Conservation (phyloP, 2,888 invertebrate genomes). For the Sympetrum striolatum region DNA sequence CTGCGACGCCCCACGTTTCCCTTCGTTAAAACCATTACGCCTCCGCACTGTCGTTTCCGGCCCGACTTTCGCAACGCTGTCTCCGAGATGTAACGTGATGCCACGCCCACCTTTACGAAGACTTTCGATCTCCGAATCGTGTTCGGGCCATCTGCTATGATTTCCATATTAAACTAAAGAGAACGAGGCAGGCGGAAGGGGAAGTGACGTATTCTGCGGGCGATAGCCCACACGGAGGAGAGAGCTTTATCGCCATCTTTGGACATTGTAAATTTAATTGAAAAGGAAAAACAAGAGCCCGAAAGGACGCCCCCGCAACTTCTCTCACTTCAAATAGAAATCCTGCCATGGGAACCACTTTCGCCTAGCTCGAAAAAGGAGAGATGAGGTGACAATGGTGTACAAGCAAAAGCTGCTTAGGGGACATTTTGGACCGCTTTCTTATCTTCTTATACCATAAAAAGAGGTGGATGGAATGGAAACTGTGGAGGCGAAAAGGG, state of each 20-base stretch:
- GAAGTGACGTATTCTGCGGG: neutral
- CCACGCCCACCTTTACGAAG: neutral
- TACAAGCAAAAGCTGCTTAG: no score
- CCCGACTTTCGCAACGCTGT: neutral
- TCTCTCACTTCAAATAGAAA: no score
- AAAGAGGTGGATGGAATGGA: no score
- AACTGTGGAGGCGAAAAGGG: no score
- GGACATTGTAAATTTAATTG: neutral
- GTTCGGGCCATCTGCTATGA: neutral
- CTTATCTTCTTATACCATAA: no score
- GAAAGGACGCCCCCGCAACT: neutral
- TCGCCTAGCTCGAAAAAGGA: no score
- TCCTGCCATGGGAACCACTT: no score
- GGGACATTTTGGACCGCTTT: no score
- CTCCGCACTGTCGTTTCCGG: neutral
- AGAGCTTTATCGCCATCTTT: neutral
- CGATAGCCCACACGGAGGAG: neutral
- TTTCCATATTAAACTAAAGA: neutral
- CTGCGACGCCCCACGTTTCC: neutral
- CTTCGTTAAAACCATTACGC: neutral
- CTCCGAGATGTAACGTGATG: no score
- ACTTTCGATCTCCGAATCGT: neutral
- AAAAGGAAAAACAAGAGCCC: neutral
- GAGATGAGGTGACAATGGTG: no score
- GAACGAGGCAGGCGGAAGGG: neutral